Percentiles rank a stretch among this genome's conserved stretches.
phyloP scores from a whole-genome alignment of 2,888 invertebrate species.

The Hofmannophila pseudospretella region DNA sequence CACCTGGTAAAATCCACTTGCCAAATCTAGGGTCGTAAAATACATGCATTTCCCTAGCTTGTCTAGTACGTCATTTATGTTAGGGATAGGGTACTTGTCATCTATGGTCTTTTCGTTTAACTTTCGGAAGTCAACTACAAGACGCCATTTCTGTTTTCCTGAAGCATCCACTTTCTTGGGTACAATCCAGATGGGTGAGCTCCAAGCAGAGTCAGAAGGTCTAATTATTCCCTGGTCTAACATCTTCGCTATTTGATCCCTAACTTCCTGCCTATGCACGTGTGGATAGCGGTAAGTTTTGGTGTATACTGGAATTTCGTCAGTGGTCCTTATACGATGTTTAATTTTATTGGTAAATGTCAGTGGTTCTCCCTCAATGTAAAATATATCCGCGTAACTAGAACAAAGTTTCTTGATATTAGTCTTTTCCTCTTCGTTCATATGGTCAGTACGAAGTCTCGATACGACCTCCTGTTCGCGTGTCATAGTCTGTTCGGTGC shows the following conservation, averaged over 20 bases:
- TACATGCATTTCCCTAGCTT: too few species aligned
- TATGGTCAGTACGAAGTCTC: conserved; percentile 13
- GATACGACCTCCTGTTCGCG: conserved; percentile 9
- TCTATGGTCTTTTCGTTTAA: too few species aligned
- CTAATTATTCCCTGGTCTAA: conserved; percentile 27
- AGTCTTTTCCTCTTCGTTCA: conserved; percentile 13
- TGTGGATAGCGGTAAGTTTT: conserved; percentile 17
- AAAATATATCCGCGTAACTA: too few species aligned
- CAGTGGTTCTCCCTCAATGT: too few species aligned
- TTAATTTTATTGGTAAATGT: too few species aligned
- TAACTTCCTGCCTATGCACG: conserved; percentile 15
- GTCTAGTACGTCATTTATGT: conserved; percentile 17
- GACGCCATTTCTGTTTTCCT: conserved; percentile 27
- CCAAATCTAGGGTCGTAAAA: conserved; percentile 16
- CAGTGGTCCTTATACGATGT: conserved; percentile 12
- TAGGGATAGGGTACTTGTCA: conserved; percentile 29
- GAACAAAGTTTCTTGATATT: conserved; percentile 10
- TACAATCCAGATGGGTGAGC: conserved; percentile 21
- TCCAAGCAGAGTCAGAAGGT: conserved; percentile 28
- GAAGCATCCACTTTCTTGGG: conserved; percentile 18
- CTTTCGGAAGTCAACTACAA: conserved; percentile 29
- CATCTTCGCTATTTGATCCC: conserved; percentile 17
- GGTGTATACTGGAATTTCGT: conserved; percentile 15
- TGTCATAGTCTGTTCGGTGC: neutral
- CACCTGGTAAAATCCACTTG: conserved; percentile 11